phyloP scores from a whole-genome alignment of 2,888 invertebrate species.

The Stenotaenia linearis region DNA sequence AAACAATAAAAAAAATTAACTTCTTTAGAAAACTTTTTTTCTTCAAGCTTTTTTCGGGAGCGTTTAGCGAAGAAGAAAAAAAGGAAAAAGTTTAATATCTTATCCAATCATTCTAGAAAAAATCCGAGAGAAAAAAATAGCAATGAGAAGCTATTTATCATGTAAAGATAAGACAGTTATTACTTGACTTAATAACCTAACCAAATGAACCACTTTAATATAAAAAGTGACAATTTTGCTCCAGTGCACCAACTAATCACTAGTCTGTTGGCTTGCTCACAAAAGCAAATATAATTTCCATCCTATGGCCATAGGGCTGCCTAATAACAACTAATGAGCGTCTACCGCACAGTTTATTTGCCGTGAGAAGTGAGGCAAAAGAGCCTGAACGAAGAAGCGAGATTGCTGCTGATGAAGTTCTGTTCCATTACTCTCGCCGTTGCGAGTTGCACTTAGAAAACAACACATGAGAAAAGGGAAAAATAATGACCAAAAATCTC shows the following conservation, averaged over 20 bases:
- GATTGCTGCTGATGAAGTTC: conserved; percentile 19
- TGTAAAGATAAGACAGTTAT: conserved; percentile 3
- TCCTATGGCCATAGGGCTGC: conserved; percentile 11
- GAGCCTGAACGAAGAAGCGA: background rate
- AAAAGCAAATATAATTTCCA: conserved; percentile 26
- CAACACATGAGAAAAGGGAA: conserved; percentile 17
- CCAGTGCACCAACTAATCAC: conserved; percentile 20
- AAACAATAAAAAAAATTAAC: conserved; percentile 1
- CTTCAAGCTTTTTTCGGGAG: too few relatives aligned
- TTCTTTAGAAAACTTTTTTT: background rate
- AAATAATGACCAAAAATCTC: conserved; percentile 22
- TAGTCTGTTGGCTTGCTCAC: conserved; percentile 7
- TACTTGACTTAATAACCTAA: conserved; percentile 24
- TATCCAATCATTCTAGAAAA: background rate
- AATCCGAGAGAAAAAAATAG: background rate
- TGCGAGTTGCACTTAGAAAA: background rate
- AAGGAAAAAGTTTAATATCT: background rate
- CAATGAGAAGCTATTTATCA: background rate
- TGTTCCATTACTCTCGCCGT: conserved; percentile 11
- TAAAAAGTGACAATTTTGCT: conserved; percentile 1
- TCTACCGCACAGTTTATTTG: conserved; percentile 22
- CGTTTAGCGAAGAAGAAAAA: background rate
- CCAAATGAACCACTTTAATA: conserved; percentile 20
- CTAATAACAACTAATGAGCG: conserved; percentile 19
- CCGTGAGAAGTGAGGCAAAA: background rate